These are phyloP conservation scores for Mythimna vitellina DNA, from an alignment of 2,888 invertebrate genomes.

Conservation along the genomic window DNA sequence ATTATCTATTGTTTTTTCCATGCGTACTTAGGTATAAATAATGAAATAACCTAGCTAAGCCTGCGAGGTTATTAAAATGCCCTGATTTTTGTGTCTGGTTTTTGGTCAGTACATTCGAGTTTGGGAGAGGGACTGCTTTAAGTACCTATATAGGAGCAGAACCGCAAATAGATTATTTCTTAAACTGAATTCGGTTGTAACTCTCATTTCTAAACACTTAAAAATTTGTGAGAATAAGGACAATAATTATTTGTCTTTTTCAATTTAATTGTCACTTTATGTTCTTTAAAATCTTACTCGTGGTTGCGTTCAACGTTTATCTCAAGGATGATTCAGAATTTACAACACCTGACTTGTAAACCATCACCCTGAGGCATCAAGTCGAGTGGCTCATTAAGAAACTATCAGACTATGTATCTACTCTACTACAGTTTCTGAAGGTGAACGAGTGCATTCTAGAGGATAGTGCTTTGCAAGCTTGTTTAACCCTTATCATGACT, in stretches of 20 bases:
- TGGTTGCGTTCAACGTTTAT: neutral
- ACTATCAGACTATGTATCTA: neutral
- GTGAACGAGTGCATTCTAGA: slow-evolving; percentile 19
- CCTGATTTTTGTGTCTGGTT: too few relatives aligned
- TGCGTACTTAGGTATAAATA: too few relatives aligned
- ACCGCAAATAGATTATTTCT: neutral
- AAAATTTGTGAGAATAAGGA: neutral
- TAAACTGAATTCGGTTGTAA: neutral
- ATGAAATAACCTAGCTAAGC: too few relatives aligned
- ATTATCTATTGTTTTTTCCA: too few relatives aligned
- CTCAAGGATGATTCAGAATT: too few relatives aligned
- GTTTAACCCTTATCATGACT: slow-evolving; percentile 46
- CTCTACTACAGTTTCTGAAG: neutral
- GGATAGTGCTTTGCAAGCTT: slow-evolving; percentile 29
- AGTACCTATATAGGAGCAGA: too few relatives aligned
- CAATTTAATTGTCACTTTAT: neutral
- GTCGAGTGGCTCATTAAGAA: neutral
- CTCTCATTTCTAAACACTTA: neutral
- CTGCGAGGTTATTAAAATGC: too few relatives aligned
- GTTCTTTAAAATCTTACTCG: neutral
- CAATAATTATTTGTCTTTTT: neutral
- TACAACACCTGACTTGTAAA: neutral
- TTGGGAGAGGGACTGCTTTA: too few relatives aligned
- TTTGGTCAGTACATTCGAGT: too few relatives aligned
- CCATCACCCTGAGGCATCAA: neutral